phyloP scores from a whole-genome alignment of 2,797 vertebrate genomes.

The Carduelis carduelis region DNA sequence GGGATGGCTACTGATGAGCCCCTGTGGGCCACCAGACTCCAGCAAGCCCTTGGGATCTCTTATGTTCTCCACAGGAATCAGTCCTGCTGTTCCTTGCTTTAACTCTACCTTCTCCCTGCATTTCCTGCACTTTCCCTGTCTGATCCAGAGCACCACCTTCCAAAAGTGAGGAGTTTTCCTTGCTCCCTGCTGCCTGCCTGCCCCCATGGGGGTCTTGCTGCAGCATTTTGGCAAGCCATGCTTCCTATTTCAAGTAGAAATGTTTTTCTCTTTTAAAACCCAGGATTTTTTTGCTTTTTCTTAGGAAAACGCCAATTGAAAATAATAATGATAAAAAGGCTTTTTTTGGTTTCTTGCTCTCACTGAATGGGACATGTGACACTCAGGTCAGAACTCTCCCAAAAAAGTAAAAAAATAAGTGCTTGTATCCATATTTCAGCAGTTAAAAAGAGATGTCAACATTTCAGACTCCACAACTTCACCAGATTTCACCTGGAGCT shows the following conservation, averaged over 20 bases:
- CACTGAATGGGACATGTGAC: rapidly evolving
- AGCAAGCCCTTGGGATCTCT: background rate
- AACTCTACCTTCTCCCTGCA: rapidly evolving
- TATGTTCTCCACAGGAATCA: background rate
- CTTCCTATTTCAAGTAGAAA: background rate
- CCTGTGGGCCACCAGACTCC: rapidly evolving
- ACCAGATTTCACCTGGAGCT: background rate
- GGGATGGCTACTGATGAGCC: background rate
- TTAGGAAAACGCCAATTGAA: background rate
- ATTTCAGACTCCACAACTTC: background rate
- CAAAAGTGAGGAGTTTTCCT: background rate
- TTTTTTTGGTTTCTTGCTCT: background rate
- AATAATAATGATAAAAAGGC: background rate
- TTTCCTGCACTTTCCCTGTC: background rate
- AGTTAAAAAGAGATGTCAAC: background rate
- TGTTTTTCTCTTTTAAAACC: background rate
- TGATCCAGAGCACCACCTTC: background rate
- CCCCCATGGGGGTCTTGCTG: rapidly evolving
- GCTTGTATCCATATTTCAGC: background rate
- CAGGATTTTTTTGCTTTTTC: background rate
- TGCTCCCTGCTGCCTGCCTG: background rate
- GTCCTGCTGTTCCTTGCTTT: background rate
- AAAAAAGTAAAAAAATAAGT: background rate
- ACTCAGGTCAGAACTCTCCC: background rate
- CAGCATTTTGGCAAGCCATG: background rate